Conservation (phyloP, 2,888 invertebrate species). For the Iphiclides podalirius region DNA sequence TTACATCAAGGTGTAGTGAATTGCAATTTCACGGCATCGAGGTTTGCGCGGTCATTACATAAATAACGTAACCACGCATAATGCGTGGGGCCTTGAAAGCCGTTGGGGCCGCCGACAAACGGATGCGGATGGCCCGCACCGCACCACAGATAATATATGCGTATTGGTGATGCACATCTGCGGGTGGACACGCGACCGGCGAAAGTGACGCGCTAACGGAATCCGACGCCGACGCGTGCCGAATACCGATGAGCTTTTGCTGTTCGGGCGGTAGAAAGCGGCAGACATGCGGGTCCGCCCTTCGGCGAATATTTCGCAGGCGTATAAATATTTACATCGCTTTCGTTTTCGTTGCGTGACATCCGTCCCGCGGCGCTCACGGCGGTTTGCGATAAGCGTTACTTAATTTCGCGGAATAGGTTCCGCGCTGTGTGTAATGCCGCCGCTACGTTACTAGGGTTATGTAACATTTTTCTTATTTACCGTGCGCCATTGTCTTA, state of each 20-base stretch:
- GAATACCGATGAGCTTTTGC: conserved; percentile 78
- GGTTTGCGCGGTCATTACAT: conserved; percentile 35
- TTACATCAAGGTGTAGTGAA: conserved; percentile 1
- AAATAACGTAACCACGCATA: conserved; percentile 34
- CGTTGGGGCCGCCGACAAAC: conserved; percentile 40
- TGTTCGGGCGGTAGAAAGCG: conserved; percentile 73
- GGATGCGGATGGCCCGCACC: conserved; percentile 55
- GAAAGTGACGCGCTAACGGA: conserved; percentile 67
- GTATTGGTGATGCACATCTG: conserved; percentile 33
- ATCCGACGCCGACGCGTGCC: conserved; percentile 49
- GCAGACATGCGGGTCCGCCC: conserved; percentile 74
- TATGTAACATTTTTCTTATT: conserved; percentile 51
- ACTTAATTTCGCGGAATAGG: conserved; percentile 62
- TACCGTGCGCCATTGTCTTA: conserved; percentile 22
- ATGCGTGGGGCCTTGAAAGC: conserved; percentile 48
- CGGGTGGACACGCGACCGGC: conserved; percentile 39
- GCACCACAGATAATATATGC: conserved; percentile 61
- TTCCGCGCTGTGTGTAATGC: conserved; percentile 19
- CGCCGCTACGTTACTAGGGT: too few species aligned
- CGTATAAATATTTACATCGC: conserved; percentile 72
- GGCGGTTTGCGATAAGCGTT: conserved; percentile 61
- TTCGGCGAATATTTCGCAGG: conserved; percentile 74
- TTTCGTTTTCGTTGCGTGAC: conserved; percentile 74
- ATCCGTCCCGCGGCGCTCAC: conserved; percentile 42
- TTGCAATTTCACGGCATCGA: conserved; percentile 37